Evolutionary conservation across 2,113 vertebrate species (phyloP), one percentile per base, ranked within the genome.

Genomic region (Zosterops lateralis): DNA sequence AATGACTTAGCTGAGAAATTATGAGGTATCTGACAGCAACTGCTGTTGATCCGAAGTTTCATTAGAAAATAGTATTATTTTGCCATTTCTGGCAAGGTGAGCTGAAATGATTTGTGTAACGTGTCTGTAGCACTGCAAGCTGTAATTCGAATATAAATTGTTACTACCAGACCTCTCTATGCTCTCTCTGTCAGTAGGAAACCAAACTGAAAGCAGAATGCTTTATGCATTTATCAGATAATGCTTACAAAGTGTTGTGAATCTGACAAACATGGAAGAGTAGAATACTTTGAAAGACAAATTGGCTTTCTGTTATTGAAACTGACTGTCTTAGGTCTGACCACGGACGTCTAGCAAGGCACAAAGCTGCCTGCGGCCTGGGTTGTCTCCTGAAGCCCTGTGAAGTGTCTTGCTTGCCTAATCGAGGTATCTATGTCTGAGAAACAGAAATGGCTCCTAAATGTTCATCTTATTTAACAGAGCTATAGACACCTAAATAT

Each of bases 61-160:
- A 54, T 71, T 91, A 71, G 66, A 58, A 91, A 87, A 91, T 67
- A 60, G 17, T 78, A 8, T 56, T 65, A n/a, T 93, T 91, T 93
- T 85, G 36, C 36, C 3, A 40, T 76, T 85, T 88, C 28, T 75
- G 53, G 15, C 38, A 14, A 76, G 45, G 40, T 72, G 58, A 89
- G 17, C 44, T 64, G 42, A 48, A 90, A 56, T 64, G 6, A 82
- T 75, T 74, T 89, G 61, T 82, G 16, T 67, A 72, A 64, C 24
- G 14, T 42, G 22, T 78, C 47, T 91, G 57, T 56, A 66, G 65
- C 25, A 44, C 74, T 29, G 32, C 36, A 81, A 81, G 3, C 32
- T 80, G 24, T 87, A 82, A 67, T 64, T 87, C 4, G 0, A 40
- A 82, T 78, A 56, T 42, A 67, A 78, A 36, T 71, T 75, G 29